A percentile compares a stretch with the other conserved stretches of the same genome.
Conservation (phyloP, 2,797 vertebrate genomes). For the Sebastiscus tertius region DNA sequence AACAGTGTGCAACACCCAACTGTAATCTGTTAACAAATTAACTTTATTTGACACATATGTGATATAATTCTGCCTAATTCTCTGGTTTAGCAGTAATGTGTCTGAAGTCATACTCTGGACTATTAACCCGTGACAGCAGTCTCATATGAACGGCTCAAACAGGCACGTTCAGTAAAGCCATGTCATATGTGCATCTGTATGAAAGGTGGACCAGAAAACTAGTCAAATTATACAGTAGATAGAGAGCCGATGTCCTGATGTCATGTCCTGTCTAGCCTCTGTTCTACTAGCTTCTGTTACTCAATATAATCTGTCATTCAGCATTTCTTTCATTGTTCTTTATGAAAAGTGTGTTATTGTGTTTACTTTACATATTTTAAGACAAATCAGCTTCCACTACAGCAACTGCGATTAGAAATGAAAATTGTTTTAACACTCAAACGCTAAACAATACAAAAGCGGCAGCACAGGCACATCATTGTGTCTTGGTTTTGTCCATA, state of each 20-base stretch:
- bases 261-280: background rate
- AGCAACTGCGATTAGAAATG: background rate
- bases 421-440: background rate
- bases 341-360: background rate
- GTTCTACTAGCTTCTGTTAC: background rate
- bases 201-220: background rate
- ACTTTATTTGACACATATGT: background rate
- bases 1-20: background rate
- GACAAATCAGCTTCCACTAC: background rate
- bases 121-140: background rate
- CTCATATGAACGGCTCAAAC: background rate
- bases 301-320: background rate
- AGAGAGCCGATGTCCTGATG: background rate
- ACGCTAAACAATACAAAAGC: background rate
- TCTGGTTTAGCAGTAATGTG: background rate
- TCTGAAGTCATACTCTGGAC: background rate
- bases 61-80: background rate
- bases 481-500: background rate
- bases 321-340: background rate
- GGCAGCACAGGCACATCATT: background rate
- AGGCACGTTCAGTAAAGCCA: background rate
- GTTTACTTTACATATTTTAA: background rate
- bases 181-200: background rate
- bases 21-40: constrained; percentile 6
- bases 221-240: background rate